Evolutionary conservation across 2,113 vertebrate species (phyloP).

Genomic region (Narcine bancroftii): DNA sequence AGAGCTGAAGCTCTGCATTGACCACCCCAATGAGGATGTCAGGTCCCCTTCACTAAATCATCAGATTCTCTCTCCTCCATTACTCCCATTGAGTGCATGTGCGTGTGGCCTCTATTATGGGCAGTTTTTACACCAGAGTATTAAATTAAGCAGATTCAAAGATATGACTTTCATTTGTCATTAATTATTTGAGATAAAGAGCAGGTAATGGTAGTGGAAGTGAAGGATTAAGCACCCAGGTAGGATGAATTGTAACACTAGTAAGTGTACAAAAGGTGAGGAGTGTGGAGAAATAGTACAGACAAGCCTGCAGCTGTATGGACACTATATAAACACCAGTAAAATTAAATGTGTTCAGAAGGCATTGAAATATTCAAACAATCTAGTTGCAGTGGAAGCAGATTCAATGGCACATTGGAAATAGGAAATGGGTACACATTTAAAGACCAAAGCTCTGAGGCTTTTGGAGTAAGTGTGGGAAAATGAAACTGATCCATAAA

Average conservation of each 20-base stretch:
- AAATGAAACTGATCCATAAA: not conserved
- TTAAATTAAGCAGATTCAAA: not conserved
- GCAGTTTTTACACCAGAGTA: too few relatives aligned
- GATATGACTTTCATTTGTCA: not conserved
- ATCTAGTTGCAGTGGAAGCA: not conserved
- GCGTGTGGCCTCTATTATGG: too few relatives aligned
- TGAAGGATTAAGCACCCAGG: not conserved
- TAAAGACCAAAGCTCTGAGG: not conserved
- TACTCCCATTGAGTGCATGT: too few relatives aligned
- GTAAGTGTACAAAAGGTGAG: not conserved
- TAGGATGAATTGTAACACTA: not conserved
- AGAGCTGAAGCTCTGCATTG: too few relatives aligned
- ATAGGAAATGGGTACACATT: not conserved
- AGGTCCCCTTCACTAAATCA: too few relatives aligned
- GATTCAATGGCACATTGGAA: not conserved
- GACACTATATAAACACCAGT: not conserved
- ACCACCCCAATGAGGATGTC: too few relatives aligned
- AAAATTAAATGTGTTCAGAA: not conserved
- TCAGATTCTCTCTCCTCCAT: too few relatives aligned
- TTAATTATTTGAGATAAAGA: not conserved
- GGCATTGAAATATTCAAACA: not conserved
- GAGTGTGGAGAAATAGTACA: not conserved
- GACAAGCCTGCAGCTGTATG: not conserved
- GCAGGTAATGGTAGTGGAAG: not conserved
- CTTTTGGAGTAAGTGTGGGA: not conserved